These are phyloP conservation scores for Florisuga fusca DNA, from an alignment of 2,797 vertebrate species.

Conservation along the genomic window DNA sequence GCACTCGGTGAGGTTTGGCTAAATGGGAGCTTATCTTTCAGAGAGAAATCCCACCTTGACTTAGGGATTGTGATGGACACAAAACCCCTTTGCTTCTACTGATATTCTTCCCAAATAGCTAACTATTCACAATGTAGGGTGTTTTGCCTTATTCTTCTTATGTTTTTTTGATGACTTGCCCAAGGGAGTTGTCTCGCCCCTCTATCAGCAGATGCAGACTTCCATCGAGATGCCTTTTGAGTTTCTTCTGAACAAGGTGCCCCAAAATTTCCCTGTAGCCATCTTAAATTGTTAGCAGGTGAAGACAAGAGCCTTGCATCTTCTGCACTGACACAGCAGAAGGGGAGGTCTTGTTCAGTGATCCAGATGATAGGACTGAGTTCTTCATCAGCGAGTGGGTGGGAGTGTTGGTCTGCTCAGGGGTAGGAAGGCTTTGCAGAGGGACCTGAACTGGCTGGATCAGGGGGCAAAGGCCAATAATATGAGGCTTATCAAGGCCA, in stretches of 20 bases:
- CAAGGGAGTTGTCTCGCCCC: not conserved
- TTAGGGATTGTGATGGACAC: not conserved
- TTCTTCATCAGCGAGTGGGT: too few relatives aligned
- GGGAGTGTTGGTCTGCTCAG: too few relatives aligned
- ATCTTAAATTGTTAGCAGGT: not conserved
- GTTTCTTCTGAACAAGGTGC: not conserved
- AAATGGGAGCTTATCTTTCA: not conserved
- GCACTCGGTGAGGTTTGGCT: not conserved
- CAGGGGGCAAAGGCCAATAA: too few relatives aligned
- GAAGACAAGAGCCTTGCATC: not conserved
- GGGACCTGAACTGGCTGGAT: too few relatives aligned
- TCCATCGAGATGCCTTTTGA: not conserved
- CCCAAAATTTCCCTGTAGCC: not conserved
- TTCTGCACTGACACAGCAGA: accelerated
- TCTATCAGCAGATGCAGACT: not conserved
- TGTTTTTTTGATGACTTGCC: not conserved
- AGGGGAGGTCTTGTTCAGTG: too few relatives aligned
- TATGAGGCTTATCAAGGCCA: too few relatives aligned
- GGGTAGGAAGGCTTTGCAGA: too few relatives aligned
- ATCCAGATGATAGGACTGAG: too few relatives aligned
- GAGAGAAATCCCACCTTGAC: not conserved
- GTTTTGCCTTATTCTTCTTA: not conserved
- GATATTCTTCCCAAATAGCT: not conserved
- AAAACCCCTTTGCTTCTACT: not conserved
- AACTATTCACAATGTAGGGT: not conserved